These are phyloP conservation scores for Catocala sponsa DNA, from an alignment of 2,888 invertebrate genomes.

Conservation along the genomic window DNA sequence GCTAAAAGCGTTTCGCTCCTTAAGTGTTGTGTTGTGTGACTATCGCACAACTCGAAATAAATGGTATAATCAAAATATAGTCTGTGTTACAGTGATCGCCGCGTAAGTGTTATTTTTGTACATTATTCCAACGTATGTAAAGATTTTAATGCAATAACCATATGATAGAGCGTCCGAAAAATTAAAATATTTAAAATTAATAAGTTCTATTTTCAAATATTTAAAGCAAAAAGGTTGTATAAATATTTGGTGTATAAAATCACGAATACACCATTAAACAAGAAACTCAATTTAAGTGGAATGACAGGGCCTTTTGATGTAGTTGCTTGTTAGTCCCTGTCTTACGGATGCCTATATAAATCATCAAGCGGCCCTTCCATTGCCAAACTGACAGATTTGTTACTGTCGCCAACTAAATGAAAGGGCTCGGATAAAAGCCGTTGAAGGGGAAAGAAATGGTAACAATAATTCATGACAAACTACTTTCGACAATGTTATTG, in stretches of 20 bases:
- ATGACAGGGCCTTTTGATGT: conserved; percentile 43
- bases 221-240: too few relatives aligned
- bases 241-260: neutral
- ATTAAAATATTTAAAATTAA: too few relatives aligned
- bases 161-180: too few relatives aligned
- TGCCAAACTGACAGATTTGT: conserved; percentile 68
- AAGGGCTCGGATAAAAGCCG: conserved; percentile 57
- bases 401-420: conserved; percentile 70
- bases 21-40: too few relatives aligned
- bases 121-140: too few relatives aligned
- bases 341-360: conserved; percentile 56
- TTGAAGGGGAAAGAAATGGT: conserved; percentile 39
- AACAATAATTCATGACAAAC: conserved; percentile 52
- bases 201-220: too few relatives aligned
- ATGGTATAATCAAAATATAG: too few relatives aligned
- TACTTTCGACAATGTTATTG: conserved; percentile 32
- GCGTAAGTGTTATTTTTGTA: too few relatives aligned
- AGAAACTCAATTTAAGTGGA: conserved; percentile 33
- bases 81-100: too few relatives aligned
- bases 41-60: too few relatives aligned
- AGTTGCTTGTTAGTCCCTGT: conserved; percentile 53
- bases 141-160: too few relatives aligned
- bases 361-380: conserved; percentile 48
- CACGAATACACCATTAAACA: conserved; percentile 13
- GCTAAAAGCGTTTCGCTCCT: too few relatives aligned